Evolutionary conservation across 2,113 vertebrate species (phyloP).

Genomic region (Crotalus tigris): DNA sequence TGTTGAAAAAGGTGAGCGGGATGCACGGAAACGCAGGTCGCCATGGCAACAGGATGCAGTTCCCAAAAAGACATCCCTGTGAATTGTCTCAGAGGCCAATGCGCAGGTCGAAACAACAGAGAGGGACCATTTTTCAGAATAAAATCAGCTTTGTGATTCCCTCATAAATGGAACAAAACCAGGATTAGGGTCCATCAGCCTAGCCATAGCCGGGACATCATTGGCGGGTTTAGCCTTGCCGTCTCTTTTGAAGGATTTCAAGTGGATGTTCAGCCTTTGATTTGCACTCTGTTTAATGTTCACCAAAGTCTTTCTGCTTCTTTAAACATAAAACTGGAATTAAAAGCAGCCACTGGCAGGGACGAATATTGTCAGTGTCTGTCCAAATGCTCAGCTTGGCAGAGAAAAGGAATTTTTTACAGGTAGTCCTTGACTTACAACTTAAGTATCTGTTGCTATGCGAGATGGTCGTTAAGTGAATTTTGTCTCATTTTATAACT

Average conservation of each 20-base stretch:
- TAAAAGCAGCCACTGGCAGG: neutral
- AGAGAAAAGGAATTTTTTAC: no score
- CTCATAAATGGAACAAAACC: neutral
- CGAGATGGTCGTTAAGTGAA: no score
- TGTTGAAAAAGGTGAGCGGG: slow-evolving; percentile 60
- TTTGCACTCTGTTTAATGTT: neutral
- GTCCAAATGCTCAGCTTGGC: neutral
- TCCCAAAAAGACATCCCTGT: rapidly evolving
- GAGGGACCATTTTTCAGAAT: neutral
- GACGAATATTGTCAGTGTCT: neutral
- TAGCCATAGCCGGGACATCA: neutral
- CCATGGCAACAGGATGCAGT: neutral
- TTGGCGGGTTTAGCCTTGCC: neutral
- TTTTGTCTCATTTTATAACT: no score
- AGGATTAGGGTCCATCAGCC: neutral
- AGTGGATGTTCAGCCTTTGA: neutral
- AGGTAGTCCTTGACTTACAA: no score
- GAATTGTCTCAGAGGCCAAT: rapidly evolving
- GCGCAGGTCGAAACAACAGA: neutral
- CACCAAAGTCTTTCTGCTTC: neutral
- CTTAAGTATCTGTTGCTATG: no score
- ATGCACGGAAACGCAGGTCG: neutral
- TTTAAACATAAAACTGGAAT: neutral
- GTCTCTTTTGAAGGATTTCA: neutral
- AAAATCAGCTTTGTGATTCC: neutral